A percentile compares a stretch with the other conserved stretches of the same genome.
Evolutionary conservation across 53 echinoderm and acorn worm species (phyloP).

Genomic region (Crossaster papposus): DNA sequence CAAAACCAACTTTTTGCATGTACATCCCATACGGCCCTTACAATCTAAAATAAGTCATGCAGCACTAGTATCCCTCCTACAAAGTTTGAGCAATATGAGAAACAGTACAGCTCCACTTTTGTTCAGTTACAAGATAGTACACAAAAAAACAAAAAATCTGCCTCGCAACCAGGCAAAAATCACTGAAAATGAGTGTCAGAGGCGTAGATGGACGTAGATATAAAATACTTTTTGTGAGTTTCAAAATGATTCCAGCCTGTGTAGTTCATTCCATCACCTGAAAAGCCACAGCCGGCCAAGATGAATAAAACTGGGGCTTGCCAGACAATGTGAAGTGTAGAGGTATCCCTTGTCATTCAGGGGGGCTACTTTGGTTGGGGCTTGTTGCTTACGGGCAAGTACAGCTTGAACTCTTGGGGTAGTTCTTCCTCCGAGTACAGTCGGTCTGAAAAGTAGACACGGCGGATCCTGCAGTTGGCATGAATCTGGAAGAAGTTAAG

Average conservation of each 20-base stretch:
- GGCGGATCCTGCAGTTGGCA: slow-evolving; percentile 98
- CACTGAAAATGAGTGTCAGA: not conserved
- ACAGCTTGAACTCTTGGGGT: slow-evolving; percentile 97
- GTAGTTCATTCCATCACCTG: slow-evolving; percentile 20
- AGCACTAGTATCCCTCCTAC: not conserved
- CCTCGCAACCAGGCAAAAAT: not conserved
- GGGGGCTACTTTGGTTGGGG: not conserved
- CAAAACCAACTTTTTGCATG: not conserved
- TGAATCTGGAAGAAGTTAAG: slow-evolving; percentile 75
- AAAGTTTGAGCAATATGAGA: not conserved
- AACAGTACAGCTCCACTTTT: not conserved
- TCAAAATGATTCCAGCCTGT: slow-evolving; percentile 27
- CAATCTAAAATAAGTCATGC: not conserved
- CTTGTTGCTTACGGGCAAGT: slow-evolving; percentile 84
- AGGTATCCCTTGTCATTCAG: not conserved
- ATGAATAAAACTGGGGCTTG: slow-evolving; percentile 2
- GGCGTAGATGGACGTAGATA: not conserved
- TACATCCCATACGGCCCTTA: not conserved
- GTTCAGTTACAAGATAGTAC: slow-evolving; percentile 8
- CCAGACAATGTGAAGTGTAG: slow-evolving; percentile 11
- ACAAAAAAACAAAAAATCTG: not conserved
- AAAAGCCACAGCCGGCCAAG: slow-evolving; percentile 16
- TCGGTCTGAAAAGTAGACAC: slow-evolving; percentile 98
- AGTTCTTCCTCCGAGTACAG: slow-evolving; percentile 99
- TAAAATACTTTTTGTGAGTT: slow-evolving; percentile 37